Evolutionary conservation across 2,113 vertebrate genomes (phyloP).

Genomic region (Dipodomys merriami): DNA sequence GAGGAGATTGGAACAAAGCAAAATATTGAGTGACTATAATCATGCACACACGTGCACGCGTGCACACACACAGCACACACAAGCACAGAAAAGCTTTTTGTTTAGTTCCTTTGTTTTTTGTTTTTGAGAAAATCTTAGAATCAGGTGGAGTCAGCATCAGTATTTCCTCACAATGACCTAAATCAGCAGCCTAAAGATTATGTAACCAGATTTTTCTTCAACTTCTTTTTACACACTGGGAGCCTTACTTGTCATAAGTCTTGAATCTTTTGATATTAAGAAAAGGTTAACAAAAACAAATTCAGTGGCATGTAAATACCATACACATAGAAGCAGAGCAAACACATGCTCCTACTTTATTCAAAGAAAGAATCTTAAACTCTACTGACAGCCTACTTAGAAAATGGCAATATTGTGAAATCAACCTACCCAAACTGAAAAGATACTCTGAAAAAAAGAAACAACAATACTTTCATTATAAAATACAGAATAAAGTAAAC

Average conservation of each 20-base stretch:
- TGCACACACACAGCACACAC: too few species aligned
- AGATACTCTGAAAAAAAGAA: background rate
- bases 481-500: constrained; percentile 47
- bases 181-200: background rate
- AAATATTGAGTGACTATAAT: background rate
- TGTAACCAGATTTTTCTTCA: background rate
- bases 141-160: background rate
- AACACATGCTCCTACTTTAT: background rate
- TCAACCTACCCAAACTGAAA: background rate
- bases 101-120: background rate
- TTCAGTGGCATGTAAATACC: background rate
- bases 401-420: background rate
- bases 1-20: background rate
- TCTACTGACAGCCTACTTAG: background rate
- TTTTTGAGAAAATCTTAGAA: background rate
- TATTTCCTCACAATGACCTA: constrained; percentile 23
- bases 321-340: background rate
- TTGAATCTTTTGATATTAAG: background rate
- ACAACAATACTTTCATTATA: background rate
- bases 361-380: constrained; percentile 22
- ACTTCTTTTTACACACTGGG: background rate
- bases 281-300: constrained; percentile 15
- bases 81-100: background rate
- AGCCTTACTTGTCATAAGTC: background rate
- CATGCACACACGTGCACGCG: background rate